Base-by-base conservation (phyloP, 2,113 vertebrate species). In the Neogobius melanostomus region DNA sequence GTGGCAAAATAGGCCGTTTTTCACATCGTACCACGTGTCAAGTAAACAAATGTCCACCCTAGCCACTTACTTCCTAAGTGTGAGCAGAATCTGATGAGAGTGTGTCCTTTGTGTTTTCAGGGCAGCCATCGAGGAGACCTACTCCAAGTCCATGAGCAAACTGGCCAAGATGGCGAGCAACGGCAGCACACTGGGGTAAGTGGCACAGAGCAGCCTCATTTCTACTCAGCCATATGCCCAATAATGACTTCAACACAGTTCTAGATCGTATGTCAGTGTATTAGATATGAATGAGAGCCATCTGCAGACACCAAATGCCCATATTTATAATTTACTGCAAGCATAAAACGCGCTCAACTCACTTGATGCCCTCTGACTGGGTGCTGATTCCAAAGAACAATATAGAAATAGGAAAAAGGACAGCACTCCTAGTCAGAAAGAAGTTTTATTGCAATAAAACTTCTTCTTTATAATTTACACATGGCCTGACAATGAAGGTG, bases 101-200 rank as follows among this genome's bases (percentile, higher is more conserved):
- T 66, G 1, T 49, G 8, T 82, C 6, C 77, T 16, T 82, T n/a
- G 21, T 76, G 42, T 7, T 0, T 48, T n/a, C 68, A 98, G 97
- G 83, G 95, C 95, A 3, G 91, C 96, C 51, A 88, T 99, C 0
- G 97, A 98, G 83, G 97, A 99, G 87, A 94, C 94, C 4, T 99
- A 99, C 65, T 95, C 96, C 48, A 99, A 98, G 83, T 96, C 97
- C 0, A 97, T 99, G 97, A 94, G 91, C 50, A 99, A 98, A 84
- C 92, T 99, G 47, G 93, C 96, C 2, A 98, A 97, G 89, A 94
- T 97, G 82, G 96, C 96, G 12, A 94, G 93, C 69, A 98, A 95
- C 1, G 94, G 95, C 63, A 97, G 95, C 57, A 93, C 95, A 8
- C 85, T 94, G 77, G 97, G 97, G 97, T 98, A 76, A 90, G 94